Evolutionary conservation across 1,140 invertebrate genomes (phyloP).

Genomic region (Triops longicaudatus): DNA sequence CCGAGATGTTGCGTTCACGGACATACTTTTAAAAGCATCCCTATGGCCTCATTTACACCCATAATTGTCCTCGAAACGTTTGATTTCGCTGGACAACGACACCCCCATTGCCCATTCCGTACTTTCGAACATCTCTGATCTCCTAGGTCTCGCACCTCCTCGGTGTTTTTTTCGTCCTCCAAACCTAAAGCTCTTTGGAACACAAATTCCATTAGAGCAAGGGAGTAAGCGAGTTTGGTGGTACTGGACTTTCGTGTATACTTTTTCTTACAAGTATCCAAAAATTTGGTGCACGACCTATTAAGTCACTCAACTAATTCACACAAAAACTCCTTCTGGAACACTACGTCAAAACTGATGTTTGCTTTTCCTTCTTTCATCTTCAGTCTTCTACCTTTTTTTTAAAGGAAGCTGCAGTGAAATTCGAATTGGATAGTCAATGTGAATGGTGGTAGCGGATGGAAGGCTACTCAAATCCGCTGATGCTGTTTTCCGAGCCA

Average conservation of each 20-base stretch:
- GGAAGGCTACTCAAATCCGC: slow-evolving; percentile 14
- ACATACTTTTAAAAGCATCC: neutral
- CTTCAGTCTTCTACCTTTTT: neutral
- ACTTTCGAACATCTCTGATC: neutral
- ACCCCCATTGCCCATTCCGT: slow-evolving; percentile 6
- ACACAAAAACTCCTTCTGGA: neutral
- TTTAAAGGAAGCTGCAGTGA: neutral
- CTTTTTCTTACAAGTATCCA: neutral
- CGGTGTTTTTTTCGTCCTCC: neutral
- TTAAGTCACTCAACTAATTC: neutral
- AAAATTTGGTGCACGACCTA: neutral
- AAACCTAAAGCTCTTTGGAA: neutral
- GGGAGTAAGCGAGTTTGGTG: neutral
- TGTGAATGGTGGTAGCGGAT: neutral
- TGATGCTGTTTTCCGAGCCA: slow-evolving; percentile 14
- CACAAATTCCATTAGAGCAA: neutral
- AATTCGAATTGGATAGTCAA: slow-evolving; percentile 2
- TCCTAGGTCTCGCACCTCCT: neutral
- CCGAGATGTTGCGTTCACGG: slow-evolving; percentile 5
- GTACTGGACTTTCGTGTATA: neutral
- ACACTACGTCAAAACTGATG: neutral
- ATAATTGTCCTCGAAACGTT: slow-evolving; percentile 15
- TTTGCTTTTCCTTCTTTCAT: neutral
- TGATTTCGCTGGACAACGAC: slow-evolving; percentile 5
- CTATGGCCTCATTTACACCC: neutral